These are phyloP conservation scores for Erythrolamprus reginae DNA, from an alignment of 2,113 vertebrate genomes.

Conservation along the genomic window DNA sequence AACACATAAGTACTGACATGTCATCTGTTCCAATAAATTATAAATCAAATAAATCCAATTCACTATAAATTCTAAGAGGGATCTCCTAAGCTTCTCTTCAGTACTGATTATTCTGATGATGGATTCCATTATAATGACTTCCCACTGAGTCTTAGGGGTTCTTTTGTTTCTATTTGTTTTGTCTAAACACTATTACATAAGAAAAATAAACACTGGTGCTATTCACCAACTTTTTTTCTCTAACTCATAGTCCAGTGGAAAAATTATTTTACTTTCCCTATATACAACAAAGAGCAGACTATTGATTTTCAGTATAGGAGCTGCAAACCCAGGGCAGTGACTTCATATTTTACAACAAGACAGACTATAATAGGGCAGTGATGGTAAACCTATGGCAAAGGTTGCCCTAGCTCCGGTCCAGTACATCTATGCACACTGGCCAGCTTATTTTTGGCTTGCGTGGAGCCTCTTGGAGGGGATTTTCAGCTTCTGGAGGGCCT, in stretches of 20 bases:
- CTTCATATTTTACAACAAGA: neutral
- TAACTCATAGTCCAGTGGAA: neutral
- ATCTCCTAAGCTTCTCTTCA: neutral
- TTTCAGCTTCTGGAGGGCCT: too few species aligned
- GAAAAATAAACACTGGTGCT: neutral
- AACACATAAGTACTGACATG: neutral
- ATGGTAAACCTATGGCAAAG: too few species aligned
- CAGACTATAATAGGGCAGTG: neutral
- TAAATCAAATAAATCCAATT: neutral
- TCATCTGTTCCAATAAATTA: neutral
- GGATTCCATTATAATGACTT: neutral
- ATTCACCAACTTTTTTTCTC: neutral
- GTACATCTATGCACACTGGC: too few species aligned
- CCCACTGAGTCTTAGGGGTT: neutral
- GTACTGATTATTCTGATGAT: neutral
- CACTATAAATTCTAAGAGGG: neutral
- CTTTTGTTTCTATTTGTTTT: neutral
- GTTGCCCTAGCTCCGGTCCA: too few species aligned
- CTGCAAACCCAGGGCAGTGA: neutral
- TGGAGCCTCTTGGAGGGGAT: too few species aligned
- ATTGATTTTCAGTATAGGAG: neutral
- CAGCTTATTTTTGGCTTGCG: too few species aligned
- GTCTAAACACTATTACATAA: neutral
- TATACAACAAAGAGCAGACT: neutral
- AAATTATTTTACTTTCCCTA: neutral